A percentile compares a stretch with the other conserved stretches of the same genome.
These are phyloP conservation scores for Alloplasta piceator DNA, from an alignment of 2,888 invertebrate genomes.

Conservation along the genomic window DNA sequence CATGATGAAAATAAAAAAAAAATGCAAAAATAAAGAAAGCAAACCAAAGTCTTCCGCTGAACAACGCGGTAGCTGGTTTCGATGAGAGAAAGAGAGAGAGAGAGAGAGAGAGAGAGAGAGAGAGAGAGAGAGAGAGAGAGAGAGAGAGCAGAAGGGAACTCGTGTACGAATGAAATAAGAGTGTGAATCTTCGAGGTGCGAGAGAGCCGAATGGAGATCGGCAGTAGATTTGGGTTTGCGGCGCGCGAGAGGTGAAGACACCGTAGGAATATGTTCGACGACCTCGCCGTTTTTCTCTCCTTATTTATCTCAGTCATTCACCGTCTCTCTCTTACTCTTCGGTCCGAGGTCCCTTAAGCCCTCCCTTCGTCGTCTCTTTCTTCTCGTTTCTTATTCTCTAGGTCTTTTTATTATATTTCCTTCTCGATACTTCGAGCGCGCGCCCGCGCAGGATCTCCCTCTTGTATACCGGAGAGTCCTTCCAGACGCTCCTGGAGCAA, in stretches of 20 bases:
- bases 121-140: background rate
- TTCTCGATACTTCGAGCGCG: conserved; percentile 44
- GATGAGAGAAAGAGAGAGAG: conserved; percentile 3
- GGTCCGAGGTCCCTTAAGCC: background rate
- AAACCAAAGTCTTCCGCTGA: conserved; percentile 15
- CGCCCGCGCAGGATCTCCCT: conserved; percentile 40
- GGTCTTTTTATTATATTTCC: conserved; percentile 34
- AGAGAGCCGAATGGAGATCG: conserved; percentile 62
- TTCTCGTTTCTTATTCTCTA: conserved; percentile 14
- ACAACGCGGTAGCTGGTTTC: conserved; percentile 18
- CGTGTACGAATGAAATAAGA: conserved; percentile 62
- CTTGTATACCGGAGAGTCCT: conserved; percentile 41
- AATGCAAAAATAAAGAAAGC: background rate
- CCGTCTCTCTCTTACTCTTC: conserved; percentile 1
- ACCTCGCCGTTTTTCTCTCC: conserved; percentile 56
- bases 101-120: background rate
- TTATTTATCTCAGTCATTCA: conserved; percentile 21
- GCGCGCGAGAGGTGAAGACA: conserved; percentile 59
- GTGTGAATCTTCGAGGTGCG: conserved; percentile 59
- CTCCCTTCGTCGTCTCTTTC: conserved; percentile 16
- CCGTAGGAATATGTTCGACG: conserved; percentile 67
- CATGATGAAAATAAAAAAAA: background rate
- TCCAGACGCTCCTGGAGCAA: conserved; percentile 48
- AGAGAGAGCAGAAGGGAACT: conserved; percentile 56
- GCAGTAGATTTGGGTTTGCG: conserved; percentile 61